These are phyloP conservation scores for Epirrhoe tristata DNA, from an alignment of 2,888 invertebrate species.

Conservation along the genomic window DNA sequence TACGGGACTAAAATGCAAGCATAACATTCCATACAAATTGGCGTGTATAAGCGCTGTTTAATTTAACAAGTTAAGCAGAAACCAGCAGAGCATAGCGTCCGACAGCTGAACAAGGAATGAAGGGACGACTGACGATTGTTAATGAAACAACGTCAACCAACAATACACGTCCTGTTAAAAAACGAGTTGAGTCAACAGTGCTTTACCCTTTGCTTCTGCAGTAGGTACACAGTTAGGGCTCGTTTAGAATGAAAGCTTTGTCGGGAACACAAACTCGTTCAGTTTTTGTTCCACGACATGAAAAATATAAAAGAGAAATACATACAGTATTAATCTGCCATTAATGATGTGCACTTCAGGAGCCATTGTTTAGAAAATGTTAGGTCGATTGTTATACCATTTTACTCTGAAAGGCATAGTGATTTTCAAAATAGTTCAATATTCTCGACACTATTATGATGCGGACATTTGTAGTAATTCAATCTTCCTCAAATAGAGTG, in stretches of 20 bases:
- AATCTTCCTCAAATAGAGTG: slow-evolving; percentile 64
- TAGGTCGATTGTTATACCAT: not conserved
- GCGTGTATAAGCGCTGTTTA: slow-evolving; percentile 20
- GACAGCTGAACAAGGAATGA: slow-evolving; percentile 38
- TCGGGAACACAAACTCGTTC: not conserved
- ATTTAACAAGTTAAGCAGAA: slow-evolving; percentile 41
- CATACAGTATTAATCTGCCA: no score
- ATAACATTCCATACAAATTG: slow-evolving; percentile 7
- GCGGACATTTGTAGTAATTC: slow-evolving; percentile 68
- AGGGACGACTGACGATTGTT: slow-evolving; percentile 50
- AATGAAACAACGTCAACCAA: slow-evolving; percentile 48
- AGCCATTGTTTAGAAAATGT: not conserved
- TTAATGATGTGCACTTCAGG: not conserved
- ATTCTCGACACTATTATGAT: slow-evolving; percentile 44
- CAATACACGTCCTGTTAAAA: slow-evolving; percentile 51
- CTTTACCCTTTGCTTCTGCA: slow-evolving; percentile 48
- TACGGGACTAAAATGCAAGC: not conserved
- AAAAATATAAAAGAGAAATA: not conserved
- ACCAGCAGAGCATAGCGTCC: slow-evolving; percentile 28
- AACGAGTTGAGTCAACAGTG: slow-evolving; percentile 49
- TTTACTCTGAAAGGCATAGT: not conserved
- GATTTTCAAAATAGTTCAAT: slow-evolving; percentile 25
- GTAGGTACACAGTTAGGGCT: slow-evolving; percentile 23
- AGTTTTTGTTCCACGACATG: not conserved
- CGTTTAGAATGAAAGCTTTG: slow-evolving; percentile 5